Evolutionary conservation across 2,113 vertebrate species (phyloP).

Genomic region (Psilopsiagon aymara): DNA sequence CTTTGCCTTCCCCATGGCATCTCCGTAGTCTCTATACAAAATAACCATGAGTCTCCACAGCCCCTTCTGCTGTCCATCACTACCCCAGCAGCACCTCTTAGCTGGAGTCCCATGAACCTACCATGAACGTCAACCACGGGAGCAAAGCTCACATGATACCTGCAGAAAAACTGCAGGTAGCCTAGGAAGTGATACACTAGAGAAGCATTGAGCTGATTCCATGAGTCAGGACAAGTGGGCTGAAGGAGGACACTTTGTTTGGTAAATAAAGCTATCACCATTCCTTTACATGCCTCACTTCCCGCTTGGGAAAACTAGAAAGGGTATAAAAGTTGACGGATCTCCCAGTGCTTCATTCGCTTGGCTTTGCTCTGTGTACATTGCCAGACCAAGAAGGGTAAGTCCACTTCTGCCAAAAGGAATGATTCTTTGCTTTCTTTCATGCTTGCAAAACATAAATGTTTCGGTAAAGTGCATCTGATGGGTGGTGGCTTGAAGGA

Average conservation of each 20-base stretch:
- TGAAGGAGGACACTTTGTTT: not conserved
- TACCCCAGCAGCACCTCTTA: not conserved
- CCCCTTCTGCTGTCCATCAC: not conserved
- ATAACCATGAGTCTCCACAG: fast-evolving
- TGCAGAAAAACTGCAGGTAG: not conserved
- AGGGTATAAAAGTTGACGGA: not conserved
- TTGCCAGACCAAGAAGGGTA: not conserved
- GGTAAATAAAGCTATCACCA: conserved; percentile 50
- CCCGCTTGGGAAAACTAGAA: not conserved
- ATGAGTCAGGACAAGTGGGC: conserved; percentile 41
- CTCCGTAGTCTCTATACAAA: not conserved
- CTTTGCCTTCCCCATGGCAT: not conserved
- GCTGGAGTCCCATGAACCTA: fast-evolving
- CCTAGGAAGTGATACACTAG: conserved; percentile 16
- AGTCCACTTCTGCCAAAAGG: not conserved
- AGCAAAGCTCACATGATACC: not conserved
- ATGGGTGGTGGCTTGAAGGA: not conserved
- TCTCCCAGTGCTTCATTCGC: not conserved
- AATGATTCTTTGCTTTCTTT: fast-evolving
- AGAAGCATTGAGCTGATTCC: not conserved
- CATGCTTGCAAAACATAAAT: not conserved
- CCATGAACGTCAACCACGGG: fast-evolving
- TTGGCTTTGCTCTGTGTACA: not conserved
- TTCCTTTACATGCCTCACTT: conserved; percentile 44
- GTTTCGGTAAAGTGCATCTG: fast-evolving